phyloP scores from a whole-genome alignment of 2,113 vertebrate species.

The Guaruba guarouba region DNA sequence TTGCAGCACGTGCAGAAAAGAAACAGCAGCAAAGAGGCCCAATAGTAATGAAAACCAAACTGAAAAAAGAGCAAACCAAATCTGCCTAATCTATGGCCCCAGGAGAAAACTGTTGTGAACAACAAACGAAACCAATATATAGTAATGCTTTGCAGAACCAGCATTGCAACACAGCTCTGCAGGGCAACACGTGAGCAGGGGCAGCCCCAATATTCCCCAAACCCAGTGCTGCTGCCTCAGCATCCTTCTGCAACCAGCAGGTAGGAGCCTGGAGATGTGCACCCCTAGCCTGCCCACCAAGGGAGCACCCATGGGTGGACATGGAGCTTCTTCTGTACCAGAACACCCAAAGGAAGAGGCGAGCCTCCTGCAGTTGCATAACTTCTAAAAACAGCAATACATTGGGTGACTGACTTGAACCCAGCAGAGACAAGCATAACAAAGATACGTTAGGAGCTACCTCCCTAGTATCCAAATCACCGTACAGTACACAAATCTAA shows the following conservation, averaged over 20 bases:
- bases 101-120: neutral
- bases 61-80: neutral
- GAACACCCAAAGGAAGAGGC: neutral
- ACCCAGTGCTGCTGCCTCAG: neutral
- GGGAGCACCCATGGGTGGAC: rapidly evolving
- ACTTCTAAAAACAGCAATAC: neutral
- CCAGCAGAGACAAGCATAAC: neutral
- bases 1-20: slow-evolving; percentile 6
- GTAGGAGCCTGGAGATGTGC: neutral
- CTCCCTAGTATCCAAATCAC: neutral
- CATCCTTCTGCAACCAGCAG: neutral
- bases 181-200: rapidly evolving
- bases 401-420: neutral
- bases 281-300: rapidly evolving
- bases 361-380: neutral
- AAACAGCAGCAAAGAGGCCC: slow-evolving; percentile 9
- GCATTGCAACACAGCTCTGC: neutral
- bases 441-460: neutral
- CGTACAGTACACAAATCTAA: neutral
- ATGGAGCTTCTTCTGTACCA: neutral
- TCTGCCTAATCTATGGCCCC: neutral
- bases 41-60: slow-evolving; percentile 22
- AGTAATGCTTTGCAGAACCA: neutral
- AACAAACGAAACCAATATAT: neutral
- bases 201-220: neutral